Evolutionary conservation across 37 sponge, comb jelly and placozoan genomes (phyloP).

Genomic region (Lycopodina hypogea): DNA sequence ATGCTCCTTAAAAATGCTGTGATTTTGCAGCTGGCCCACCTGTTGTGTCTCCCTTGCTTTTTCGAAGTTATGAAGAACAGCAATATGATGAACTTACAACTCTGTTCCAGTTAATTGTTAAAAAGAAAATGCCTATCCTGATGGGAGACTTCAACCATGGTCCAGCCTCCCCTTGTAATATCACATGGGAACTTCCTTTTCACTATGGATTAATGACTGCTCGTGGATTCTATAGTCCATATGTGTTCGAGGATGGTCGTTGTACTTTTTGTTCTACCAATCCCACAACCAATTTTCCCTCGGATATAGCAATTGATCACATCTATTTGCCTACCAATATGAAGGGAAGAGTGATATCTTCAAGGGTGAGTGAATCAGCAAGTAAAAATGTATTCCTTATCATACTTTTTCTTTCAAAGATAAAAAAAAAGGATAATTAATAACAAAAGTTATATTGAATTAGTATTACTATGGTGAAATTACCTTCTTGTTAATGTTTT

Average conservation of each 20-base stretch:
- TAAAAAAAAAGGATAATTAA: no score
- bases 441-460: background rate
- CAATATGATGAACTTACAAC: slow-evolving; percentile 7
- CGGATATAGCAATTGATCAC: slow-evolving; percentile 3
- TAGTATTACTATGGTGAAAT: background rate
- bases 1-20: background rate
- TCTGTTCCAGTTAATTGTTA: background rate
- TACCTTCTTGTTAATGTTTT: background rate
- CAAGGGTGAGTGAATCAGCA: slow-evolving; percentile 11
- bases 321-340: slow-evolving; percentile 14
- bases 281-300: background rate
- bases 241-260: slow-evolving; percentile 4
- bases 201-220: slow-evolving; percentile 25
- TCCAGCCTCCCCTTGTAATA: slow-evolving; percentile 10
- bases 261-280: slow-evolving; percentile 11
- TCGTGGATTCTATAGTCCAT: slow-evolving; percentile 18
- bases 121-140: slow-evolving; percentile 5
- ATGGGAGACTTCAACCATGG: slow-evolving; percentile 34
- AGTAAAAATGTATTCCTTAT: no score
- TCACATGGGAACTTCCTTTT: background rate
- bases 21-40: slow-evolving; percentile 25
- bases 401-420: no score
- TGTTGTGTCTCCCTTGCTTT: slow-evolving; percentile 13
- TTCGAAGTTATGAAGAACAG: slow-evolving; percentile 15
- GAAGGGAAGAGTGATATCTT: slow-evolving; percentile 1